These are phyloP conservation scores for Sarcophaga caerulescens DNA, from an alignment of 2,888 invertebrate species.

Conservation along the genomic window DNA sequence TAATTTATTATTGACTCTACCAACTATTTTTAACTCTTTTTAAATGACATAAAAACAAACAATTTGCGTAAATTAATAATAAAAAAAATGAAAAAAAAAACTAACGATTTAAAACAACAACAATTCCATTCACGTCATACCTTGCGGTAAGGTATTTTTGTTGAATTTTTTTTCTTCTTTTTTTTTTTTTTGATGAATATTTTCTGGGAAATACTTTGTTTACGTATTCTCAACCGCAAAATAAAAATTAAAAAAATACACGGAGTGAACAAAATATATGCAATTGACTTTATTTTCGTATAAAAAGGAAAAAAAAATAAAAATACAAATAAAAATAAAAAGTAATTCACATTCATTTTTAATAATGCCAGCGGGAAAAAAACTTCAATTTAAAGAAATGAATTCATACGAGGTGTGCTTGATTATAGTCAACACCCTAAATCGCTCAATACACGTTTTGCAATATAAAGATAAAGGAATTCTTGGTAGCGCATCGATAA, in stretches of 20 bases:
- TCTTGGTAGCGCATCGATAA: too few relatives aligned
- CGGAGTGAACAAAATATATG: constrained; percentile 3
- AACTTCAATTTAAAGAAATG: constrained; percentile 2
- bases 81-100: neutral
- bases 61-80: neutral
- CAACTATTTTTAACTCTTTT: neutral
- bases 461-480: neutral
- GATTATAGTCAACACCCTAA: constrained; percentile 11
- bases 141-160: too few relatives aligned
- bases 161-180: too few relatives aligned
- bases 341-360: constrained; percentile 36
- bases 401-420: neutral
- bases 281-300: constrained; percentile 29
- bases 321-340: neutral
- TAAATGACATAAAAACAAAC: neutral
- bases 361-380: neutral
- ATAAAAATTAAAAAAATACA: neutral
- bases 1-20: neutral
- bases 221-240: constrained; percentile 38
- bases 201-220: constrained; percentile 41
- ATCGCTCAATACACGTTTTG: neutral
- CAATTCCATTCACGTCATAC: constrained; percentile 30
- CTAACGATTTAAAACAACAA: neutral
- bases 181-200: constrained; percentile 17
- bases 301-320: neutral